phyloP scores from a whole-genome alignment of 2,888 invertebrate genomes.

The Sylvicola fuscatus region DNA sequence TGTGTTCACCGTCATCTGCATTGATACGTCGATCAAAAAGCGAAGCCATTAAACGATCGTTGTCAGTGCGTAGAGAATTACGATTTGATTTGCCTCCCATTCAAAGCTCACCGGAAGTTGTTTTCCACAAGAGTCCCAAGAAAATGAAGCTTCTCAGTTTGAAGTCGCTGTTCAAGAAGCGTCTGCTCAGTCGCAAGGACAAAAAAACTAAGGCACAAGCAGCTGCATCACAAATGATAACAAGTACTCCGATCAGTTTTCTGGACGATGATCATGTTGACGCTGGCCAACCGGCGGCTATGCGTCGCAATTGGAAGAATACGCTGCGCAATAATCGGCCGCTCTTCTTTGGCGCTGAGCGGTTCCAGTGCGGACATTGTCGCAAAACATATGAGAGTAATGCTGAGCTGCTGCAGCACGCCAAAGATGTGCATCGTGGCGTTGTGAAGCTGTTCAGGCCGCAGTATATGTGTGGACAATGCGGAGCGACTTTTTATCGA shows the following conservation, averaged over 20 bases:
- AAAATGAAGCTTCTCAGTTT: too few species aligned
- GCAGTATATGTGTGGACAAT: conserved; percentile 4
- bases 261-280: conserved; percentile 5
- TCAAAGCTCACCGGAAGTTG: too few species aligned
- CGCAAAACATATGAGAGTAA: background rate
- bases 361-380: conserved; percentile 8
- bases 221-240: conserved; percentile 5
- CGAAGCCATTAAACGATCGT: conserved; percentile 6
- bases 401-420: conserved; percentile 3
- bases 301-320: conserved; percentile 1
- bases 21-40: conserved; percentile 6
- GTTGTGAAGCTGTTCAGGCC: conserved; percentile 1
- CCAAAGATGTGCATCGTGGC: conserved; percentile 1
- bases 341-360: conserved; percentile 6
- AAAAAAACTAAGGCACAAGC: background rate
- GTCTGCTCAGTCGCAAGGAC: background rate
- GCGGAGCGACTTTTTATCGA: conserved; percentile 4
- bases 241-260: conserved; percentile 9
- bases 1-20: conserved; percentile 7
- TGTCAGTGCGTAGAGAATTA: conserved; percentile 8
- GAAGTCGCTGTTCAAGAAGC: too few species aligned
- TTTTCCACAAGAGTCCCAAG: too few species aligned
- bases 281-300: background rate
- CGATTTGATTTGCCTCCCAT: conserved; percentile 8
- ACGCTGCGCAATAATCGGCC: conserved; percentile 4